These are phyloP conservation scores for Brachypalpus laphriformis DNA, from an alignment of 2,888 invertebrate species.

Conservation along the genomic window DNA sequence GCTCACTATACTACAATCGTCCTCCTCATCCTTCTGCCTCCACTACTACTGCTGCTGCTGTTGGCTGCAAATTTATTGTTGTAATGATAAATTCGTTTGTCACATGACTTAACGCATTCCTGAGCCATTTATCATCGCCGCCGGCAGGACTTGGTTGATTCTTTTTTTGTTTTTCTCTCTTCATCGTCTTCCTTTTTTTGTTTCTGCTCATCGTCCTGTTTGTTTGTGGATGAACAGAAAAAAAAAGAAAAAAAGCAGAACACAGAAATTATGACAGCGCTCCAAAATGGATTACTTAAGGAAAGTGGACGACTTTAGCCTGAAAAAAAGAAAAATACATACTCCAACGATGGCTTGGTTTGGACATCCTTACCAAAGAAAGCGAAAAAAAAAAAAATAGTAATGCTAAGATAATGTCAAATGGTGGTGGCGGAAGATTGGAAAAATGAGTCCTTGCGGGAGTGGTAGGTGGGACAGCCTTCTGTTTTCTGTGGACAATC, in stretches of 20 bases:
- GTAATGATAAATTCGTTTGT: conserved; percentile 74
- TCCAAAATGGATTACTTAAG: conserved; percentile 74
- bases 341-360: conserved; percentile 29
- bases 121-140: conserved; percentile 73
- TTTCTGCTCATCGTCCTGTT: conserved; percentile 59
- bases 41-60: conserved; percentile 35
- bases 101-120: conserved; percentile 74
- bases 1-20: conserved; percentile 51
- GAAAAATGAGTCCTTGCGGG: conserved; percentile 37
- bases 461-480: conserved; percentile 27
- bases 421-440: conserved; percentile 44
- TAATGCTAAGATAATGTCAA: conserved; percentile 70
- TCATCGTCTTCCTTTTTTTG: conserved; percentile 15
- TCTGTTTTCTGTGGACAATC: conserved; percentile 44
- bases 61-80: conserved; percentile 72
- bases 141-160: conserved; percentile 70
- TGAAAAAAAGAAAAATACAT: conserved; percentile 2
- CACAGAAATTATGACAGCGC: conserved; percentile 73
- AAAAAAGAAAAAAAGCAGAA: conserved; percentile 47
- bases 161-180: conserved; percentile 14
- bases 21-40: conserved; percentile 1
- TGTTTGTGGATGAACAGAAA: conserved; percentile 61
- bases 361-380: conserved; percentile 37
- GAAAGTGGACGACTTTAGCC: conserved; percentile 71
- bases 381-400: conserved; percentile 41